phyloP scores from a whole-genome alignment of 2,888 invertebrate species.

The Hirudinaria manillensis region DNA sequence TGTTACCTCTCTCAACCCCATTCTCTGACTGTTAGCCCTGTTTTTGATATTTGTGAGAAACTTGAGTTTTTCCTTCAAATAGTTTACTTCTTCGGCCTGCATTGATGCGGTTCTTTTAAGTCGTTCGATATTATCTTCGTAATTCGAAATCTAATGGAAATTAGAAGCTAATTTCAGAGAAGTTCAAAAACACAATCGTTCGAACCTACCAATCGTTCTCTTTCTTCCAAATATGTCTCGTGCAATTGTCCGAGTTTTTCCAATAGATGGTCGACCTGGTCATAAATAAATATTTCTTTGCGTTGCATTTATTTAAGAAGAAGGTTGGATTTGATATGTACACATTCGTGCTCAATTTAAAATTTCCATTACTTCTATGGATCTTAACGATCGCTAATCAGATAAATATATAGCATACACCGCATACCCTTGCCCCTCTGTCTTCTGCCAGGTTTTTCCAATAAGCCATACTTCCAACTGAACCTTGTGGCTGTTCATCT shows the following conservation, averaged over 20 bases:
- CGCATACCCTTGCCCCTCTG: constrained; percentile 12
- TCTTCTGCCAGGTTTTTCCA: not conserved
- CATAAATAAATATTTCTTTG: not conserved
- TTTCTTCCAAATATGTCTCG: constrained; percentile 2
- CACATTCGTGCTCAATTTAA: too few relatives aligned
- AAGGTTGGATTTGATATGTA: too few relatives aligned
- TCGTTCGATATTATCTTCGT: not conserved
- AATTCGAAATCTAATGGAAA: not conserved
- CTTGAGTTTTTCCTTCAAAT: constrained; percentile 4
- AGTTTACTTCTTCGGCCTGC: not conserved
- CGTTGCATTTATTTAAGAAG: too few relatives aligned
- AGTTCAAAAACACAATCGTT: not conserved
- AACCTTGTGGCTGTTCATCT: too few relatives aligned
- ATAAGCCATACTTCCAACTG: not conserved
- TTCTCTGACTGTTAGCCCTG: not conserved
- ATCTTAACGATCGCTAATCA: not conserved
- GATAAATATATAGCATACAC: too few relatives aligned
- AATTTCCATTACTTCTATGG: too few relatives aligned
- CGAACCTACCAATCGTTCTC: not conserved
- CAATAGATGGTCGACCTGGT: constrained; percentile 2
- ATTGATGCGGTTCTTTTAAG: not conserved
- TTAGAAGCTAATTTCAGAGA: not conserved
- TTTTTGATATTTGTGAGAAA: not conserved
- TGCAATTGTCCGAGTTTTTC: constrained; percentile 3
- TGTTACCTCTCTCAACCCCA: not conserved